These are phyloP conservation scores for Dicranocentrus wangi DNA, from an alignment of 2,888 invertebrate species.

Conservation along the genomic window DNA sequence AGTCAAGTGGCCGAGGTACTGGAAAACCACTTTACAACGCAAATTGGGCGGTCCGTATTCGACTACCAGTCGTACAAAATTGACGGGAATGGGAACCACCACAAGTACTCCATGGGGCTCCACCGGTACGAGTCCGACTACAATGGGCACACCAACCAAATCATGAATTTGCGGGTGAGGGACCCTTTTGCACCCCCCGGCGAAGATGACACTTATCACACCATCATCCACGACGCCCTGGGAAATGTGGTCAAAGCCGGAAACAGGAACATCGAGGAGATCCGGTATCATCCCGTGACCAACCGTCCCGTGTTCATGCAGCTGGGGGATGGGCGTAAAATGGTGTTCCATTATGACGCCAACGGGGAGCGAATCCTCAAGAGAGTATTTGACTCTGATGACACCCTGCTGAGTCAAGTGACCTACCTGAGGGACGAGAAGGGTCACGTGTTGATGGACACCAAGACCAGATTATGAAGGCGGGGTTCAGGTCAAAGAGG, in stretches of 20 bases:
- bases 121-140: conserved; percentile 50
- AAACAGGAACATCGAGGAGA: conserved; percentile 66
- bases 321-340: conserved; percentile 37
- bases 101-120: conserved; percentile 59
- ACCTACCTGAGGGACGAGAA: conserved; percentile 49
- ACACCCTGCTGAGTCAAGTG: not conserved
- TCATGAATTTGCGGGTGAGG: conserved; percentile 37
- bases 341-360: conserved; percentile 51
- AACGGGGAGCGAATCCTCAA: conserved; percentile 63
- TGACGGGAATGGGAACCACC: conserved; percentile 67
- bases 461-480: not conserved
- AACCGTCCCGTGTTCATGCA: conserved; percentile 27
- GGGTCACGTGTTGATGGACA: conserved; percentile 51
- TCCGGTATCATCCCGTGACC: conserved; percentile 67
- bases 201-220: not conserved
- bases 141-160: conserved; percentile 27
- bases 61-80: conserved; percentile 60
- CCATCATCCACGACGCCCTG: conserved; percentile 60
- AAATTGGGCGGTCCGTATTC: conserved; percentile 31
- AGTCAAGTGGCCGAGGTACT: not conserved
- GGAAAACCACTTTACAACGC: not conserved
- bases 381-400: conserved; percentile 19
- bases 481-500: not conserved
- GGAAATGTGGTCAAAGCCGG: conserved; percentile 69
- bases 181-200: not conserved